These are phyloP conservation scores for Portevinia maculata DNA, from an alignment of 2,888 invertebrate species.

Conservation along the genomic window DNA sequence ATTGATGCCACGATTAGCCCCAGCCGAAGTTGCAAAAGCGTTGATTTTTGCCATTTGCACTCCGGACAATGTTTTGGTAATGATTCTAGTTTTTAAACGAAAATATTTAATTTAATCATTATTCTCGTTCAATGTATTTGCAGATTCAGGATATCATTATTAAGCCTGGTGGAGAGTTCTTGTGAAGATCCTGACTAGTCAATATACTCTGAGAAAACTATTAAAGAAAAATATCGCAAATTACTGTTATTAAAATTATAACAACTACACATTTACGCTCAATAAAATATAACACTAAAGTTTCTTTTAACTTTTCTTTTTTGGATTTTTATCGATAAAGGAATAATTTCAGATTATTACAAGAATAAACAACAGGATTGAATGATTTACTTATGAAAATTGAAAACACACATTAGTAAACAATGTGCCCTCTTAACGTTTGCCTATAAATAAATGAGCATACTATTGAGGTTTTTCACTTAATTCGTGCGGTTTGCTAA, in stretches of 20 bases:
- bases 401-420: too few species aligned
- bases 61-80: constrained; percentile 77
- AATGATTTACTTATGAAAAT: too few species aligned
- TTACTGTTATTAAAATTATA: constrained; percentile 27
- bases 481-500: too few species aligned
- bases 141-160: constrained; percentile 77
- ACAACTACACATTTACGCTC: constrained; percentile 11
- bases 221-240: constrained; percentile 10
- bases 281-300: constrained; percentile 35
- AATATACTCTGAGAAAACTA: not conserved
- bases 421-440: too few species aligned
- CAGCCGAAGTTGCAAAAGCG: constrained; percentile 77
- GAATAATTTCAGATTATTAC: too few species aligned
- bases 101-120: constrained; percentile 1
- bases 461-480: too few species aligned
- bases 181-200: constrained; percentile 63
- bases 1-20: constrained; percentile 76
- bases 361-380: too few species aligned
- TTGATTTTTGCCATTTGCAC: constrained; percentile 77
- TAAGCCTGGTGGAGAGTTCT: constrained; percentile 77
- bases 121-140: constrained; percentile 13
- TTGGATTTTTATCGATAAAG: not conserved
- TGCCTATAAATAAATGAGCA: too few species aligned
- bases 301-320: not conserved
- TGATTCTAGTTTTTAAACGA: constrained; percentile 1